Percentiles rank a stretch among this genome's conserved stretches.
Evolutionary conservation across 1,140 invertebrate genomes (phyloP).

Genomic region (Brachionus paranguensis): DNA sequence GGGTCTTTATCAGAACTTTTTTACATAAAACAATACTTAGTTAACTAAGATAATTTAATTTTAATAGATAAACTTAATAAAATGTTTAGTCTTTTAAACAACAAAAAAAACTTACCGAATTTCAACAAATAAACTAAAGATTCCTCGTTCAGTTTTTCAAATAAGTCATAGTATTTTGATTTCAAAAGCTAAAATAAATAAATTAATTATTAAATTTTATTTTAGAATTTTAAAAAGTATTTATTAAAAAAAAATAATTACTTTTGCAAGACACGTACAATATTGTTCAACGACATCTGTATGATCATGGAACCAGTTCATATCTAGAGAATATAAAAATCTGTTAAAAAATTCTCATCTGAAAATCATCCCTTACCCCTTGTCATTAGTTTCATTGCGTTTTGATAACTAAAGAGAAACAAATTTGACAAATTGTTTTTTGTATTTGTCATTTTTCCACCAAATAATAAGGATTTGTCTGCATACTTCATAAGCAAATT

Average conservation of each 20-base stretch:
- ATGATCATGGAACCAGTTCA: constrained; percentile 39
- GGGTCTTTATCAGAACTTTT: too few species aligned
- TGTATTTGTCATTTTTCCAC: constrained; percentile 35
- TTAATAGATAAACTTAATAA: too few species aligned
- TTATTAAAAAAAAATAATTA: not conserved
- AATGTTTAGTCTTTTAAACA: too few species aligned
- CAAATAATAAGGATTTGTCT: constrained; percentile 37
- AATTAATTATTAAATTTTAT: not conserved
- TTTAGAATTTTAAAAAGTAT: too few species aligned
- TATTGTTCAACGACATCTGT: constrained; percentile 39
- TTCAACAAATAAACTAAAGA: constrained; percentile 6
- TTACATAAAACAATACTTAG: too few species aligned
- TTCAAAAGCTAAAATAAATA: constrained; percentile 2
- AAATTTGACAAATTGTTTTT: not conserved
- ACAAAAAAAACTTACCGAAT: not conserved
- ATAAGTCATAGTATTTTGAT: constrained; percentile 39
- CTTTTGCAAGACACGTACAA: constrained; percentile 30
- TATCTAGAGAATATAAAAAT: constrained; percentile 7
- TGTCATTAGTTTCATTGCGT: constrained; percentile 32
- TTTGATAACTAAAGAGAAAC: not conserved
- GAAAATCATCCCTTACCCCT: not conserved
- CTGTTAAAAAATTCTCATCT: not conserved
- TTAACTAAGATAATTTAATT: too few species aligned
- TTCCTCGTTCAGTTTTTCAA: constrained; percentile 23
- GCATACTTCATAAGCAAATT: constrained; percentile 30